Evolutionary conservation across 2,113 vertebrate species (phyloP).

Genomic region (Sciurus niger): DNA sequence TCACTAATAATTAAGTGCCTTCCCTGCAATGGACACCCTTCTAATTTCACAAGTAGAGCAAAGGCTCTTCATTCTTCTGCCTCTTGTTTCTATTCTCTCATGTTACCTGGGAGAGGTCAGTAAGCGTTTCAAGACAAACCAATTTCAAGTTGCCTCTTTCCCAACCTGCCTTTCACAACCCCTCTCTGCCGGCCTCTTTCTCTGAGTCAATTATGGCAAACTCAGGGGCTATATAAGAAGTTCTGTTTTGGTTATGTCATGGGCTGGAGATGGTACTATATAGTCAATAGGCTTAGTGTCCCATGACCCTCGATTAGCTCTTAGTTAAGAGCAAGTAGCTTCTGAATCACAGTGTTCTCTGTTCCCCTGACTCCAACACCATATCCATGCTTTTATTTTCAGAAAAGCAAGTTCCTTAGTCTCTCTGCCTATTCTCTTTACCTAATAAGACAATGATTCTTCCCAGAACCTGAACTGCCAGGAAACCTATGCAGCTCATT

Average conservation of each 20-base stretch:
- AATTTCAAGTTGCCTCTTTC: neutral
- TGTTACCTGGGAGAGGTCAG: neutral
- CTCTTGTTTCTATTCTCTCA: neutral
- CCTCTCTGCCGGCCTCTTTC: neutral
- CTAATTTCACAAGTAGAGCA: neutral
- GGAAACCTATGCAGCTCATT: neutral
- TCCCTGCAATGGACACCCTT: neutral
- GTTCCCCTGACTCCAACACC: neutral
- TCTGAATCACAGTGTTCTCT: neutral
- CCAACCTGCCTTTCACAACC: neutral
- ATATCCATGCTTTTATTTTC: neutral
- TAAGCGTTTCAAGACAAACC: neutral
- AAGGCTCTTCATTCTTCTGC: neutral
- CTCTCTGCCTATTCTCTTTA: neutral
- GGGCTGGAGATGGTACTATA: neutral
- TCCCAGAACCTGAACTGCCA: neutral
- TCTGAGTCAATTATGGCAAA: neutral
- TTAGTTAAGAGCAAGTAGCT: neutral
- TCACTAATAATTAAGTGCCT: conserved; percentile 23
- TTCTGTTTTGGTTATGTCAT: neutral
- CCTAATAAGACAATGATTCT: neutral
- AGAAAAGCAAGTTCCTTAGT: neutral
- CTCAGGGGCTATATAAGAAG: neutral
- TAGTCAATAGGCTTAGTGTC: no score
- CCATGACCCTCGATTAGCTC: neutral